Conservation (phyloP, 2,797 vertebrate species). For the Melanotaenia nigrans region DNA sequence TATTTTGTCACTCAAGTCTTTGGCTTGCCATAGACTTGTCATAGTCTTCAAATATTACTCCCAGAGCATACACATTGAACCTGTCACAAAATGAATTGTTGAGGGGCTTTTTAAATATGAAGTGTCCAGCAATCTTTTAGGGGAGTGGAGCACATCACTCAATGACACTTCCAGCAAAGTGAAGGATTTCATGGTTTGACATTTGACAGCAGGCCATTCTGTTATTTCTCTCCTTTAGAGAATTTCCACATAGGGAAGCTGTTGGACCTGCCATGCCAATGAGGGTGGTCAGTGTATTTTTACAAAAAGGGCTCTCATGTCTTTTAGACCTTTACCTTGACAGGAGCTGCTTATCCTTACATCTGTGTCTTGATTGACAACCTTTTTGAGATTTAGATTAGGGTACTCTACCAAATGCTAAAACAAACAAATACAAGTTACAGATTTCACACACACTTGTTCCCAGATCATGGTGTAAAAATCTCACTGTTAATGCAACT, state of each 20-base stretch:
- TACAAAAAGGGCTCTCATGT: constrained; percentile 9
- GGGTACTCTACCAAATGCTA: background rate
- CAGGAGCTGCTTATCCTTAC: background rate
- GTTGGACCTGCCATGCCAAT: constrained; percentile 7
- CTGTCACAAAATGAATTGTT: constrained; percentile 66
- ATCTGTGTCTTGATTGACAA: constrained; percentile 12
- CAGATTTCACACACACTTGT: background rate
- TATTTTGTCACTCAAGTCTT: constrained; percentile 69
- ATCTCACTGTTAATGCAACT: background rate
- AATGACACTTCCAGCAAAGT: constrained; percentile 54
- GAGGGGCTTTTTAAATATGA: constrained; percentile 68
- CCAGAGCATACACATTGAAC: constrained; percentile 46
- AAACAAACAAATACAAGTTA: constrained; percentile 8
- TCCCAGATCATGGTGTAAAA: background rate
- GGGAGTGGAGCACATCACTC: constrained; percentile 64
- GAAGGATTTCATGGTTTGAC: constrained; percentile 51
- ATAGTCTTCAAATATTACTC: constrained; percentile 55
- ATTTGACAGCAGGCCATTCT: constrained; percentile 59
- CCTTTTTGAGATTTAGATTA: constrained; percentile 7
- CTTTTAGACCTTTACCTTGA: constrained; percentile 19
- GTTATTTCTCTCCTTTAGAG: constrained; percentile 40
- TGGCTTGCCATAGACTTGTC: constrained; percentile 51
- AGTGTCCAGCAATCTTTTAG: constrained; percentile 56
- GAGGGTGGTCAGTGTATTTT: constrained; percentile 23
- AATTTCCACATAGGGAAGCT: constrained; percentile 17